Base-by-base conservation (phyloP, 2,113 vertebrate species). In the Myotis davidii region DNA sequence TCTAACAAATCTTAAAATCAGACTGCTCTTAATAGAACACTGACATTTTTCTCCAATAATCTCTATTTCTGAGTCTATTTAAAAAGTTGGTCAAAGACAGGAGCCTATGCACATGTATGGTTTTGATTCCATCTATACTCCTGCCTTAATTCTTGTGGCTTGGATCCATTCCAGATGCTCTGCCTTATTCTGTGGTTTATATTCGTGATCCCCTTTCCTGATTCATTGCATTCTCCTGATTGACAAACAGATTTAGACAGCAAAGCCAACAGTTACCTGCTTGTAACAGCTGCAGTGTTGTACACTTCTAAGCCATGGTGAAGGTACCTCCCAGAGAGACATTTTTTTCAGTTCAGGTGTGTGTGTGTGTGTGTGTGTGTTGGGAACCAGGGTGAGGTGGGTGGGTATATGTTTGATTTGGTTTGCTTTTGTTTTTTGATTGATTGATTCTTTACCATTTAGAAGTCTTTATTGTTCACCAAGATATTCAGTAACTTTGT, bases 211-310 rank as follows among this genome's bases (percentile, higher is more conserved):
- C 98, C 98, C 97, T 98, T 98, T 99, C 98, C 92, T 98, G 98
- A 98, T 98, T 98, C 98, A 98, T 61, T 97, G 95, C 97, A 98
- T 97, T 98, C 97, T 72, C 85, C 98, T 99, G 99, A 99, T 87
- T 99, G 99, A 99, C 99, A 99, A 99, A 99, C 98, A 98, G 98
- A 98, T 98, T 98, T 98, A 98, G 98, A 98, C 99, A 98, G 96
- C 98, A 99, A 99, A 99, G 98, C 98, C 99, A 99, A 99, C 98
- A 98, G 98, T 98, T 98, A 98, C 98, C 98, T 98, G 98, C 74
- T 85, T 96, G 65, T 97, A 98, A 98, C 98, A 97, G 98, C 98
- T 99, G 98, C 97, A 92, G 83, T 90, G 56, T 85, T 85, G 23
- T 72, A 92, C 34, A 73, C 84, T 96, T 96, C 88, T 93, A n/a